These are phyloP conservation scores for Myotis pilosus DNA, from an alignment of 2,797 vertebrate genomes.

Conservation along the genomic window DNA sequence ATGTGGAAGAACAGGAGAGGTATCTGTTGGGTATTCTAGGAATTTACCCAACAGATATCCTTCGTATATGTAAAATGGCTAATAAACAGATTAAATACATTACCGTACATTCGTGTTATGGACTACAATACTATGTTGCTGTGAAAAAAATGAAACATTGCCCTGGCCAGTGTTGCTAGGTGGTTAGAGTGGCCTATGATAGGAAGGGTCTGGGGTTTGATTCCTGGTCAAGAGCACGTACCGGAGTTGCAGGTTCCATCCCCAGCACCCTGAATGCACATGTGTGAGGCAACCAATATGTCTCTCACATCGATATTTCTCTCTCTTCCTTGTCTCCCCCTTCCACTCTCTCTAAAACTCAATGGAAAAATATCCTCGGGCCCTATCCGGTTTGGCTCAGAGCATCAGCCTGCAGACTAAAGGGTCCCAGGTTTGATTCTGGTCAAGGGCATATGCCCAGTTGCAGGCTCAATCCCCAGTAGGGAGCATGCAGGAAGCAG, in stretches of 20 bases:
- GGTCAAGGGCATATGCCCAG: no score
- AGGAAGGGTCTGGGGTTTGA: background rate
- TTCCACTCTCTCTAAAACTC: no score
- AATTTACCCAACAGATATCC: background rate
- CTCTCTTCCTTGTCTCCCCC: no score
- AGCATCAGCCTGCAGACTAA: no score
- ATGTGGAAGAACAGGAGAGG: background rate
- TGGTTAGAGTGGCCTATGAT: background rate
- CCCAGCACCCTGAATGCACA: background rate
- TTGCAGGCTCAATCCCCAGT: no score
- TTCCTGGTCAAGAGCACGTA: background rate
- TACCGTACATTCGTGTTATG: accelerated
- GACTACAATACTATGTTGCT: background rate
- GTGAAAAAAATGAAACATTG: background rate
- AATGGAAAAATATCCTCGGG: no score
- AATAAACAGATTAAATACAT: background rate
- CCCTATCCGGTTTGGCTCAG: no score
- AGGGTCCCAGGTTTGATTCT: no score
- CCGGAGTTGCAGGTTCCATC: background rate
- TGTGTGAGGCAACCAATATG: background rate
- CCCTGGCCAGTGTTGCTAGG: background rate
- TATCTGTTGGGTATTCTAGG: conserved; percentile 16
- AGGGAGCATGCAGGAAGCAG: no score
- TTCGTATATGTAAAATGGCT: background rate
- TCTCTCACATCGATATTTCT: no score